Evolutionary conservation across 30 jellyfish, hydroid and myxozoan species (phyloP).

Genomic region (Hydractinia symbiolongicarpus): DNA sequence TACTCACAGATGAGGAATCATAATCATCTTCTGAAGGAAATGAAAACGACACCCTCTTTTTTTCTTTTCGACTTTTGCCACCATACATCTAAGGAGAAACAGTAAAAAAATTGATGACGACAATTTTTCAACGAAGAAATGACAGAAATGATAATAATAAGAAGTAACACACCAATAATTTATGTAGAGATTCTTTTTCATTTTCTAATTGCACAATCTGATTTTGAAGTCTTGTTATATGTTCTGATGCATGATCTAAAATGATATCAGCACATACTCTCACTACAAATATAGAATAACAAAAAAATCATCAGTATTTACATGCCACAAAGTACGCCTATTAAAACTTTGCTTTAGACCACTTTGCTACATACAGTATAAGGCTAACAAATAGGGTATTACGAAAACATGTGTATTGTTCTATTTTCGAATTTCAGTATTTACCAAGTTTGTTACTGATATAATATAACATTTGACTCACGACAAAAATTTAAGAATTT

Average conservation of each 20-base stretch:
- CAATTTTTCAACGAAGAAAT: not conserved
- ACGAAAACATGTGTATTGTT: too few relatives aligned
- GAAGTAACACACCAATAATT: not conserved
- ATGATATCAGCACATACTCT: not conserved
- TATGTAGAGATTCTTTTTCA: constrained; percentile 21
- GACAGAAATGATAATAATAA: not conserved
- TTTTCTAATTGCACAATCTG: constrained; percentile 13
- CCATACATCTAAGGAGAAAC: constrained; percentile 38
- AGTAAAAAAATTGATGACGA: not conserved
- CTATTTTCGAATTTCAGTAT: too few relatives aligned
- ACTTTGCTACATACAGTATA: too few relatives aligned
- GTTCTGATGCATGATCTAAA: not conserved
- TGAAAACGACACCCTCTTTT: constrained; percentile 72
- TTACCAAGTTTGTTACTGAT: too few relatives aligned
- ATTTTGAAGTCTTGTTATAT: not conserved
- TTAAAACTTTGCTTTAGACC: too few relatives aligned
- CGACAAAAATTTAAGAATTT: too few relatives aligned
- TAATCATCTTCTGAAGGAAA: constrained; percentile 68
- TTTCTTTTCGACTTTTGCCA: constrained; percentile 46
- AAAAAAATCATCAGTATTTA: too few relatives aligned
- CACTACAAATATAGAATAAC: too few relatives aligned
- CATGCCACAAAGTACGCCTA: too few relatives aligned
- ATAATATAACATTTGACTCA: too few relatives aligned
- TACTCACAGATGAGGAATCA: constrained; percentile 74
- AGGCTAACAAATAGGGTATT: too few relatives aligned